These are phyloP conservation scores for Melieria picta DNA, from an alignment of 2,888 invertebrate species.

Conservation along the genomic window DNA sequence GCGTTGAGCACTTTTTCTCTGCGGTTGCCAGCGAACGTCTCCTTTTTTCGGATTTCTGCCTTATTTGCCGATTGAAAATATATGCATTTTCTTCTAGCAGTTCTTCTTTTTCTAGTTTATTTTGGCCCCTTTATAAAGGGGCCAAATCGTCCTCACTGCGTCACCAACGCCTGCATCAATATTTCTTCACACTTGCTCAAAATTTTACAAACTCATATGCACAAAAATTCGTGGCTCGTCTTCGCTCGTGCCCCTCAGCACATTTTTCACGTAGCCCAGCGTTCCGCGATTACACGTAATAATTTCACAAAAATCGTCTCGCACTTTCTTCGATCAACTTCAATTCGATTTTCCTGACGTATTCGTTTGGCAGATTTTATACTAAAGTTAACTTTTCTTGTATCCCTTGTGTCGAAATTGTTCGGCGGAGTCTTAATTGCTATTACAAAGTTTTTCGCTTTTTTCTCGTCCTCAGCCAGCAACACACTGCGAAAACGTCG, in stretches of 20 bases:
- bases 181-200: background rate
- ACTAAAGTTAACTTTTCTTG: no score
- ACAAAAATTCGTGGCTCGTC: background rate
- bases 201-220: no score
- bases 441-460: no score
- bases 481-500: no score
- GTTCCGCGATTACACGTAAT: constrained; percentile 28
- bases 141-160: constrained; percentile 31
- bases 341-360: no score
- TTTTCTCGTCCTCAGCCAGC: no score
- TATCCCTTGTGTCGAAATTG: no score
- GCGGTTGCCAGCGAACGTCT: constrained; percentile 11
- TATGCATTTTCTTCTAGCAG: constrained; percentile 13
- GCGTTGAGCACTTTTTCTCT: constrained; percentile 9
- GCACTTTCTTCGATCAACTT: background rate
- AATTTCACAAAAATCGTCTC: constrained; percentile 26
- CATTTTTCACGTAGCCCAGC: constrained; percentile 35
- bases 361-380: no score
- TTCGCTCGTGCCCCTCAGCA: constrained; percentile 22
- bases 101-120: constrained; percentile 9
- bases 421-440: no score
- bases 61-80: constrained; percentile 23
- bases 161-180: constrained; percentile 8
- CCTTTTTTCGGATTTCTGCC: constrained; percentile 12
- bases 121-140: constrained; percentile 42